Percentiles rank a stretch among this genome's conserved stretches.
Conservation (phyloP, 2,113 vertebrate species). For the Saguinus imperator region DNA sequence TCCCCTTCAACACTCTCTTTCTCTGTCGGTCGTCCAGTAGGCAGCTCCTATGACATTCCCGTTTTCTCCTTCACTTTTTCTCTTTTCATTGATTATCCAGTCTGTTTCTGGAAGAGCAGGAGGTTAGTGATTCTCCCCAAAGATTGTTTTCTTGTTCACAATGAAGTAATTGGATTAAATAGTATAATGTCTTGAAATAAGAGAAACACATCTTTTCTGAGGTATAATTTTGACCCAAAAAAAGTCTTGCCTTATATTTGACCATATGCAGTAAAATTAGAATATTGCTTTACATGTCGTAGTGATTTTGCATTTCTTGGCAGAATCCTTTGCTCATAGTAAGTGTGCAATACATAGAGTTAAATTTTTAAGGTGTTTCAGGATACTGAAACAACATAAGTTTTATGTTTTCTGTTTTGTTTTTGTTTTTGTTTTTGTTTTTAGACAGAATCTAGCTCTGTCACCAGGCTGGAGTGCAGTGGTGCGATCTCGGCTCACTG, state of each 20-base stretch:
- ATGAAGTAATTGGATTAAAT: neutral
- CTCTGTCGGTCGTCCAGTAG: rapidly evolving
- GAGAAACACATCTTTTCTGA: neutral
- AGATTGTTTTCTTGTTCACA: neutral
- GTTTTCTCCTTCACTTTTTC: neutral
- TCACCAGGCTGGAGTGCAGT: too few relatives aligned
- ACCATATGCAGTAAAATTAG: too few relatives aligned
- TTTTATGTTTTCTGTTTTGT: neutral
- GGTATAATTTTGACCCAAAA: neutral
- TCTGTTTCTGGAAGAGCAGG: neutral
- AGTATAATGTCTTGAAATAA: neutral
- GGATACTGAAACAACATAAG: neutral
- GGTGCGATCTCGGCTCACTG: too few relatives aligned
- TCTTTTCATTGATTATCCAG: neutral
- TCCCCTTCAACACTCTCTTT: rapidly evolving
- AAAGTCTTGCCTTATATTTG: neutral
- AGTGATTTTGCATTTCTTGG: neutral
- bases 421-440: too few relatives aligned
- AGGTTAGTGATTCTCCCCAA: neutral
- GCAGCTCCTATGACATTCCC: rapidly evolving
- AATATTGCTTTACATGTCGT: neutral
- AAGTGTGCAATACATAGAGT: neutral
- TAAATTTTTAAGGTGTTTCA: neutral
- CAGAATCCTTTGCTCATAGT: neutral
- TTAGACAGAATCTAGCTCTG: too few relatives aligned